Evolutionary conservation across 2,113 vertebrate genomes (phyloP).

Genomic region (Tragelaphus scriptus): DNA sequence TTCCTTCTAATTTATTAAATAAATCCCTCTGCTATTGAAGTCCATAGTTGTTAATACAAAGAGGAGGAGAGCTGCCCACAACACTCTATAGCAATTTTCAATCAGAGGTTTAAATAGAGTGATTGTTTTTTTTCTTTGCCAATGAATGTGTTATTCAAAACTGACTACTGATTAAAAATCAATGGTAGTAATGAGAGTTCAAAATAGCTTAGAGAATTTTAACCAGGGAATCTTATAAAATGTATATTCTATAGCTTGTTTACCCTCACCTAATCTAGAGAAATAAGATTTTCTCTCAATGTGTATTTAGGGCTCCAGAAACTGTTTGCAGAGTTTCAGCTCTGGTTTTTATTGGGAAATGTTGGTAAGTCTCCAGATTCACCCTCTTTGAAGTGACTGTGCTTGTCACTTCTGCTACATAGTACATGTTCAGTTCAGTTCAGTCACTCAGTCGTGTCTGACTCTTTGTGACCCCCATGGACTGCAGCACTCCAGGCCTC

Average conservation of each 20-base stretch:
- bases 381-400: not conserved
- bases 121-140: not conserved
- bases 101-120: not conserved
- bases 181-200: not conserved
- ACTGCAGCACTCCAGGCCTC: not conserved
- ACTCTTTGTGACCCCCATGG: not conserved
- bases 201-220: not conserved
- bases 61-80: not conserved
- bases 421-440: not conserved
- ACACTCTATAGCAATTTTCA: not conserved
- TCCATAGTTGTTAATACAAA: not conserved
- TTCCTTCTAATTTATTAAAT: not conserved
- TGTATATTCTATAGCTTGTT: not conserved
- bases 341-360: not conserved
- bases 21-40: not conserved
- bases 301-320: not conserved
- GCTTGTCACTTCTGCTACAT: not conserved
- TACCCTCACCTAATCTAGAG: not conserved
- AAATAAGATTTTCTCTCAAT: not conserved
- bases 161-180: not conserved
- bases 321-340: not conserved
- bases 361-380: not conserved
- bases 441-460: fast-evolving
- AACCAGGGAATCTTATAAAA: not conserved
- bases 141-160: not conserved